phyloP scores from a whole-genome alignment of 2,113 vertebrate species.

The Syrrhaptes paradoxus region DNA sequence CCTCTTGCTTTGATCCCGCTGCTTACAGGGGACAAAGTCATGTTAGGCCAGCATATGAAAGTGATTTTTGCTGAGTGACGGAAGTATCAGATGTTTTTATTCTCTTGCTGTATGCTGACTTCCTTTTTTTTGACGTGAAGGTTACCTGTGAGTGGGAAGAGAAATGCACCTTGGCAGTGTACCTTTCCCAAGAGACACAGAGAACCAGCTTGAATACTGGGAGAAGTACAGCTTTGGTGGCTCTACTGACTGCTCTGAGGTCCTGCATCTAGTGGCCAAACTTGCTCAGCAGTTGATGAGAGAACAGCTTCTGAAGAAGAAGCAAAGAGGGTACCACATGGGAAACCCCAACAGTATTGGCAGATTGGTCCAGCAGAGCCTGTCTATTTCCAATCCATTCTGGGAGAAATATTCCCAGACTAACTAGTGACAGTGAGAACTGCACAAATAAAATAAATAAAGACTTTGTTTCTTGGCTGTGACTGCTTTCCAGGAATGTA shows the following conservation, averaged over 20 bases:
- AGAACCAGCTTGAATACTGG: background rate
- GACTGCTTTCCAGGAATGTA: background rate
- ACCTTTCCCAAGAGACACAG: background rate
- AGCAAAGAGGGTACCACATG: background rate
- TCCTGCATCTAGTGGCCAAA: background rate
- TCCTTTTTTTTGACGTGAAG: background rate
- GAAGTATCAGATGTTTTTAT: background rate
- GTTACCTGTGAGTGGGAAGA: background rate
- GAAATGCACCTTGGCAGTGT: background rate
- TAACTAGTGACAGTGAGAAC: background rate
- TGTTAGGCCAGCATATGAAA: background rate
- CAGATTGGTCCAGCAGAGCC: background rate
- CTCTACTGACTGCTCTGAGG: background rate
- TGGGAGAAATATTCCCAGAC: background rate
- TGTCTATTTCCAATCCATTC: background rate
- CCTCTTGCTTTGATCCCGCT: background rate
- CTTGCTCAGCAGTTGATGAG: background rate
- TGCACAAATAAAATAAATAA: background rate
- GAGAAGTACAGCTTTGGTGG: background rate
- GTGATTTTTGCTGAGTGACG: background rate
- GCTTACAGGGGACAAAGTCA: background rate
- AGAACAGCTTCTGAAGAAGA: background rate
- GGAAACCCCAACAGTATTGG: background rate
- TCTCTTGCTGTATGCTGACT: background rate
- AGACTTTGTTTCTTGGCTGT: background rate